Conservation (phyloP, 2,888 invertebrate genomes). For the Parascotia fuliginaria region DNA sequence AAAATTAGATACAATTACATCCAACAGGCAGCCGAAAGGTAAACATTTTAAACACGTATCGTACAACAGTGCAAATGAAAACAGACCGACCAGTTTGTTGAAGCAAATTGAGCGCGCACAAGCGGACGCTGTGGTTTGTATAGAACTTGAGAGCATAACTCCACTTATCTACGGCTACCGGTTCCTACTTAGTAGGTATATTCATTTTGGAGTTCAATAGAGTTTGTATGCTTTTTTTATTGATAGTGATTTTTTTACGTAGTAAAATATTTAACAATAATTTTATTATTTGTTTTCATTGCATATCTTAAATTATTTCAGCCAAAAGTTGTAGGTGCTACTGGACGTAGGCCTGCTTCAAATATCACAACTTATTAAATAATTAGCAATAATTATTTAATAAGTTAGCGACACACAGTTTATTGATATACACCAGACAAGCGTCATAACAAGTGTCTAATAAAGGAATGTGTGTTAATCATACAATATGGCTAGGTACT, state of each 20-base stretch:
- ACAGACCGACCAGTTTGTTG: conserved; percentile 50
- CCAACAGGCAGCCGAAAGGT: conserved; percentile 11
- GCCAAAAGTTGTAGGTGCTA: too few relatives aligned
- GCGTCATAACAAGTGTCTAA: conserved; percentile 12
- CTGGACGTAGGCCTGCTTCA: too few relatives aligned
- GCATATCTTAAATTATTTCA: too few relatives aligned
- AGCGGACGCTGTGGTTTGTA: conserved; percentile 52
- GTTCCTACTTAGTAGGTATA: conserved; percentile 49
- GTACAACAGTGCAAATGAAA: conserved; percentile 40
- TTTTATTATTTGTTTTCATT: too few relatives aligned
- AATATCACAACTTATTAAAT: too few relatives aligned
- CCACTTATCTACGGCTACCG: conserved; percentile 73
- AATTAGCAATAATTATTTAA: too few relatives aligned
- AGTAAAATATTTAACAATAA: too few relatives aligned
- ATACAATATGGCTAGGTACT: conserved; percentile 27
- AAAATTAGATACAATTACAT: conserved; percentile 24
- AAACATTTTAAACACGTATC: conserved; percentile 41
- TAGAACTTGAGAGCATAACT: conserved; percentile 62
- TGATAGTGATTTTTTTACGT: conserved; percentile 3
- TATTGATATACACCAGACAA: not conserved
- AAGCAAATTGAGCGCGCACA: conserved; percentile 70
- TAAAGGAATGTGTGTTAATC: conserved; percentile 24
- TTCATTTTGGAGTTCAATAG: conserved; percentile 6
- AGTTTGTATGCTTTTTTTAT: not conserved
- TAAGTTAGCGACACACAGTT: too few relatives aligned